A percentile compares a stretch with the other conserved stretches of the same genome.
Evolutionary conservation across 2,888 invertebrate genomes (phyloP).

Genomic region (Steinernema carpocapsae): DNA sequence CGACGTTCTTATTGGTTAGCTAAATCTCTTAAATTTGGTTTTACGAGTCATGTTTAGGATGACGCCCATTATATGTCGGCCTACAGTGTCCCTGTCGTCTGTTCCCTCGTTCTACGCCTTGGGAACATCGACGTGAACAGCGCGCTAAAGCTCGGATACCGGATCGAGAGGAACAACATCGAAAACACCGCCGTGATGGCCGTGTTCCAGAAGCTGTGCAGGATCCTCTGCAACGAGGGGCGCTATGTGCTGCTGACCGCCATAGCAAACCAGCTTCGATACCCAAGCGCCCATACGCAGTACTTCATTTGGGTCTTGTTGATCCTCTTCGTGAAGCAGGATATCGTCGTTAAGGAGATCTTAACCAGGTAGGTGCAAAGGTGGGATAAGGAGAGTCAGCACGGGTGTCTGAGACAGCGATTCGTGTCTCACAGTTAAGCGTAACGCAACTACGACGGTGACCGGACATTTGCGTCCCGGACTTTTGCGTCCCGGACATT

Average conservation of each 20-base stretch:
- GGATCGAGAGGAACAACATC: background rate
- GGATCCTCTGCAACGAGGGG: background rate
- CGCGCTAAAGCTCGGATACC: background rate
- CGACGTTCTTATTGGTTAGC: no score
- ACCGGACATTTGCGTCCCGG: no score
- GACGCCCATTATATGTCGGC: background rate
- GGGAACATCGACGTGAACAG: background rate
- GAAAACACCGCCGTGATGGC: background rate
- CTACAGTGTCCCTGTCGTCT: background rate
- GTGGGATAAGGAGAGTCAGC: no score
- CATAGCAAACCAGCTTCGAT: slow-evolving; percentile 16
- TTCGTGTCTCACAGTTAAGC: no score
- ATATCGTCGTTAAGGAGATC: background rate
- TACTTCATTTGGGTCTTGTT: slow-evolving; percentile 5
- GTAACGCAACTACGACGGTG: no score
- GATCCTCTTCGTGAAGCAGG: background rate
- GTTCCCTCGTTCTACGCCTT: background rate
- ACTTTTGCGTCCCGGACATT: no score
- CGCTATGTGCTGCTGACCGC: slow-evolving; percentile 15
- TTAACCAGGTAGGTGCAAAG: background rate
- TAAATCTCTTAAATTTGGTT: background rate
- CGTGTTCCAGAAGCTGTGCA: background rate
- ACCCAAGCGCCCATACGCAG: slow-evolving; percentile 24
- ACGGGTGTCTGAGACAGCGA: no score
- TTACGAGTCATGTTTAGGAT: background rate